Conservation (phyloP, 2,888 invertebrate genomes). For the Rhodophaea formosa region DNA sequence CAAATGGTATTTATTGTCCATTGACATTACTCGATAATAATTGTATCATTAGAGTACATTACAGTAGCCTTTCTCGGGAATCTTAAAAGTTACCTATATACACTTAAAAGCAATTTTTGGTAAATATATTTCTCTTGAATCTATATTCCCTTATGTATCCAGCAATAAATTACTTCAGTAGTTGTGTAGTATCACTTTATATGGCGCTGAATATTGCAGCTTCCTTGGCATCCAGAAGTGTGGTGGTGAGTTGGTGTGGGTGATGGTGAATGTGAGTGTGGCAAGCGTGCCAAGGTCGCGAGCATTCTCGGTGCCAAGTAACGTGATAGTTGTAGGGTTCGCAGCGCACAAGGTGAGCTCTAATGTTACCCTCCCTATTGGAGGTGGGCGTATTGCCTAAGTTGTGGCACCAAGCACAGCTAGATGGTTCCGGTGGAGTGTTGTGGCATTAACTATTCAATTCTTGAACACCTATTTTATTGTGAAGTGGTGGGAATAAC, state of each 20-base stretch:
- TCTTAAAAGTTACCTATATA: constrained; percentile 81
- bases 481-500: constrained; percentile 58
- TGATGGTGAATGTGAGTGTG: constrained; percentile 13
- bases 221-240: constrained; percentile 32
- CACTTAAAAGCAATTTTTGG: constrained; percentile 77
- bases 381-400: constrained; percentile 81
- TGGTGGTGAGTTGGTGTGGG: constrained; percentile 4
- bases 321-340: constrained; percentile 68
- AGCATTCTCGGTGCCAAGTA: constrained; percentile 52
- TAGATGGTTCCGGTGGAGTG: constrained; percentile 64
- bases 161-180: constrained; percentile 80
- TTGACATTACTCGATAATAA: constrained; percentile 80
- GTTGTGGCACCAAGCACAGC: constrained; percentile 78
- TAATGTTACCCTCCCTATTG: constrained; percentile 80
- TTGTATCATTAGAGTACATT: constrained; percentile 81
- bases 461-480: constrained; percentile 43
- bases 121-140: constrained; percentile 80
- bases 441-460: constrained; percentile 56
- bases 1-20: constrained; percentile 80
- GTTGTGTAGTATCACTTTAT: constrained; percentile 72
- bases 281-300: constrained; percentile 34
- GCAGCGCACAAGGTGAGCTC: constrained; percentile 81
- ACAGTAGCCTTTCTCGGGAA: constrained; percentile 80
- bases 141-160: constrained; percentile 80
- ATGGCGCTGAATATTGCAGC: constrained; percentile 52